phyloP scores from a whole-genome alignment of 92 coral and sea anemone genomes.

The Palythoa caribaeorum region DNA sequence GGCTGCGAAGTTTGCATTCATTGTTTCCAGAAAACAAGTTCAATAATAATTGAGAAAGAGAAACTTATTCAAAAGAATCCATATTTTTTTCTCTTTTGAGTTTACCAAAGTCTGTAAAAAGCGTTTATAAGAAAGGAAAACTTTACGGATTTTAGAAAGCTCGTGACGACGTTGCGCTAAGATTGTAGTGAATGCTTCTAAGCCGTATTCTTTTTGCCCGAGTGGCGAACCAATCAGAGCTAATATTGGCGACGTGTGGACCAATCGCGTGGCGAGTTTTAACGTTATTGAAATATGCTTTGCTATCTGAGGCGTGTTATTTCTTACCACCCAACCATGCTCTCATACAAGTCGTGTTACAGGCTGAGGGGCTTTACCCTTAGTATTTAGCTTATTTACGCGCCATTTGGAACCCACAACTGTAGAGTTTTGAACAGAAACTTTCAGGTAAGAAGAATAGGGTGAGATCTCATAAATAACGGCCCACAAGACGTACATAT shows the following conservation, averaged over 20 bases:
- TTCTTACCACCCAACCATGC: constrained; percentile 50
- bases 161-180: constrained; percentile 24
- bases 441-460: constrained; percentile 11
- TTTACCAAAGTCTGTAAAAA: neutral
- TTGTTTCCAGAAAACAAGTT: neutral
- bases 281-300: constrained; percentile 90
- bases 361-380: constrained; percentile 40
- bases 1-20: neutral
- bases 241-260: constrained; percentile 22
- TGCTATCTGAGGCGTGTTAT: constrained; percentile 53
- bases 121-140: neutral
- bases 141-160: constrained; percentile 5
- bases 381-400: constrained; percentile 23
- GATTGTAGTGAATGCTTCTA: constrained; percentile 6
- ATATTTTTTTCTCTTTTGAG: neutral
- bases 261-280: constrained; percentile 79
- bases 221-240: constrained; percentile 41
- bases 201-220: constrained; percentile 41
- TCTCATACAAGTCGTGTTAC: constrained; percentile 25
- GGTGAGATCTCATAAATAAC: neutral
- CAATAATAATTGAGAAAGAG: neutral
- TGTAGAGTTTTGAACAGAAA: constrained; percentile 4
- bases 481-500: neutral
- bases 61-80: neutral
- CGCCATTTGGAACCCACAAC: constrained; percentile 21